A percentile compares a stretch with the other conserved stretches of the same genome.
Conservation (phyloP, 2,888 invertebrate species). For the Oithona nana region DNA sequence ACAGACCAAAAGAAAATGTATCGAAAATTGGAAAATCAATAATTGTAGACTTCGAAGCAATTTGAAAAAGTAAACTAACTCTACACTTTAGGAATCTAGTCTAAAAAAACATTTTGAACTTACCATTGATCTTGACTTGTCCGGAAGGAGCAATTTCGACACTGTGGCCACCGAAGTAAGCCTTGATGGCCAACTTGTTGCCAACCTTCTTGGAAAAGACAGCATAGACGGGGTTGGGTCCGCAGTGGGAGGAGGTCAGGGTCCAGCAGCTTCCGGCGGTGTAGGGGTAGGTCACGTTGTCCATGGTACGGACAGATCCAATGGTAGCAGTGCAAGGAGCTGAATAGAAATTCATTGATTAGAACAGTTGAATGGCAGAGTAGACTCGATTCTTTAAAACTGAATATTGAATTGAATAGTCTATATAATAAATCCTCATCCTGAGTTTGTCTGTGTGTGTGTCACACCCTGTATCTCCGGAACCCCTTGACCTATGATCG, state of each 20-base stretch:
- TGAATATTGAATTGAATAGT: too few species aligned
- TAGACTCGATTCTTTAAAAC: too few species aligned
- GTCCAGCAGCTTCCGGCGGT: constrained; percentile 11
- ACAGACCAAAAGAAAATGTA: too few species aligned
- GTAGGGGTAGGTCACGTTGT: constrained; percentile 16
- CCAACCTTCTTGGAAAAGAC: constrained; percentile 14
- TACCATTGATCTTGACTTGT: background rate
- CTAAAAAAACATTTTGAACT: background rate
- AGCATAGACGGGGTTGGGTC: constrained; percentile 8
- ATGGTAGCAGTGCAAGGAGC: constrained; percentile 6
- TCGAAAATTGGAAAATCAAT: too few species aligned
- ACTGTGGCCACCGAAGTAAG: constrained; percentile 11
- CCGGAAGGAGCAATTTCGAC: constrained; percentile 6
- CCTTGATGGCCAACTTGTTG: constrained; percentile 2
- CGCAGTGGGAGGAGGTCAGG: constrained; percentile 10
- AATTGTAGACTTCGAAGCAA: too few species aligned
- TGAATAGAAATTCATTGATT: background rate
- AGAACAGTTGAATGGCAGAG: too few species aligned
- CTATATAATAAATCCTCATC: too few species aligned
- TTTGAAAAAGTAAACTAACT: too few species aligned
- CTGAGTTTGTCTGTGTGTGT: too few species aligned
- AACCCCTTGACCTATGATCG: too few species aligned
- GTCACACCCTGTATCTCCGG: too few species aligned
- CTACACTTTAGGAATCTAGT: background rate
- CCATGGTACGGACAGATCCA: constrained; percentile 5